Evolutionary conservation across 2,888 invertebrate genomes (phyloP).

Genomic region (Andrena marginata): DNA sequence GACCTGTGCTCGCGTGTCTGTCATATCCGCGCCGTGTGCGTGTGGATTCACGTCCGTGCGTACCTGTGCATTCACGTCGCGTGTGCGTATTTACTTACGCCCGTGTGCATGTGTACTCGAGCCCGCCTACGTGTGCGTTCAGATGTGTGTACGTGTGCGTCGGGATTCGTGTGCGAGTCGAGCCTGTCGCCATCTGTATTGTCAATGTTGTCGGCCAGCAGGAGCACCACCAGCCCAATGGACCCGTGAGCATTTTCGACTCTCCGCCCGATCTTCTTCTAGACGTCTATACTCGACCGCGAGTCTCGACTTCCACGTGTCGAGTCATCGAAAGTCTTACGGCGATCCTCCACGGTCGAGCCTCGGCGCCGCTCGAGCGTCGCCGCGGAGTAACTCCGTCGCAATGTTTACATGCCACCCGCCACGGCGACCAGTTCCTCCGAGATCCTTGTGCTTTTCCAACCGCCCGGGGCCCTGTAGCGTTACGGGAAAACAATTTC

Average conservation of each 20-base stretch:
- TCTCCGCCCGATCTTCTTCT: conserved; percentile 63
- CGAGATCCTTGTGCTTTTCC: conserved; percentile 45
- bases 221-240: conserved; percentile 82
- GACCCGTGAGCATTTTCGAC: conserved; percentile 84
- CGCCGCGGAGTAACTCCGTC: conserved; percentile 73
- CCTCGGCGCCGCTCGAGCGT: conserved; percentile 68
- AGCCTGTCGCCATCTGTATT: conserved; percentile 90
- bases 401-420: conserved; percentile 80
- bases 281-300: conserved; percentile 52
- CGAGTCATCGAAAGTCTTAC: conserved; percentile 44
- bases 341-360: conserved; percentile 48
- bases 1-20: conserved; percentile 59
- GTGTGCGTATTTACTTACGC: conserved; percentile 47
- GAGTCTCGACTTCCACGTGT: conserved; percentile 51
- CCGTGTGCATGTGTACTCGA: conserved; percentile 49
- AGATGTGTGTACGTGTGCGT: conserved; percentile 68
- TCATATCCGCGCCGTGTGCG: conserved; percentile 50
- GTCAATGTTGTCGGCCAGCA: conserved; percentile 90
- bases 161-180: conserved; percentile 74
- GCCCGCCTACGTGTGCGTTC: conserved; percentile 30
- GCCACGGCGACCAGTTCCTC: conserved; percentile 59
- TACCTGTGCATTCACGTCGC: conserved; percentile 48
- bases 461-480: conserved; percentile 30
- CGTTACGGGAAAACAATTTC: conserved; percentile 44
- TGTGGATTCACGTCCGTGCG: conserved; percentile 48